Base-by-base conservation (phyloP, 2,888 invertebrate genomes). In the Apotomis turbidana region DNA sequence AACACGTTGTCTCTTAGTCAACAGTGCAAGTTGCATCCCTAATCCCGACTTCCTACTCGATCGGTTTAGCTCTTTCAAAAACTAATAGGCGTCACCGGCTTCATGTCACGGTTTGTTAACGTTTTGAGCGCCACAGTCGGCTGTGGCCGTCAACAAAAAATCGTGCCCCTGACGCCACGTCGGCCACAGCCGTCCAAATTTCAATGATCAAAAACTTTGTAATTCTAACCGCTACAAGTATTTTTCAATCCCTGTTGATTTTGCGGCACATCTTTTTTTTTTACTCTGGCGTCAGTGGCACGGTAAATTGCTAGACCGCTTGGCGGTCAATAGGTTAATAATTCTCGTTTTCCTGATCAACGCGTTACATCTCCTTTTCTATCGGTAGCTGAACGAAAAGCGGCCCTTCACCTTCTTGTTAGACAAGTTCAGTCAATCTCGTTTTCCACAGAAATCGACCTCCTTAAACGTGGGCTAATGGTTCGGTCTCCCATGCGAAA, bases 21-120 rank as follows among this genome's bases (percentile, higher is more conserved):
- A 2, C 27, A 27, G 27, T 41, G 8, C 57, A 8, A 27, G 27
- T 10, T 4, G 10, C 8, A 9, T 36, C 10, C 27, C 36, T 10
- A 27, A 57, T 57, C 41, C 59, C 8, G 12, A 10, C 5, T 59
- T 59, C 8, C n/a, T 59, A 41, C 41, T 59, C 2, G 59, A 59
- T 1, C 44, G 59, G 10, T 59, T 41, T 38, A 59, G 59, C n/a
- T 59, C 59, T 3, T 59, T 36, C 41, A n/a, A 59, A 59, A 59
- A n/a, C 41, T 59, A 6, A 44, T 59, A 5, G 59, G 59, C 2
- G 59, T 59, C 9, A 59, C 41, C 1, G 59, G 59, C 5, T 59
- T 41, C 41, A 41, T 59, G 12, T 8, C 0, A 12, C 58, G 58
- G 6, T 59, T 59, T 41, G 5, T 59, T 38, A n/a, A n/a, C n/a